phyloP scores from a whole-genome alignment of 2,797 vertebrate species.

The Pangasius larnaudii region DNA sequence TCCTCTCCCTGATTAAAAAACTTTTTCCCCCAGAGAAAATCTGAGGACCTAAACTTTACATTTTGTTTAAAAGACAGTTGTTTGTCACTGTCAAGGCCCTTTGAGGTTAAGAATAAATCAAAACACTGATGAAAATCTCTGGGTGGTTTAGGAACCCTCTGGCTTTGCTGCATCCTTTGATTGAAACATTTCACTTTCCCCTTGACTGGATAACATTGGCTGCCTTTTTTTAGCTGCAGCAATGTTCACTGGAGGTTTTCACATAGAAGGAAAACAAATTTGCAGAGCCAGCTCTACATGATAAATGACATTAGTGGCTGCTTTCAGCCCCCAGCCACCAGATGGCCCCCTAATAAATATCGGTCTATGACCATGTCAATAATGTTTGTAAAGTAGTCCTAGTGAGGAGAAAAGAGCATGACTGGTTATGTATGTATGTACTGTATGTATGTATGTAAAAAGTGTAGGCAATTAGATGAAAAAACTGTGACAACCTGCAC shows the following conservation, averaged over 20 bases:
- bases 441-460: background rate
- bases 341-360: background rate
- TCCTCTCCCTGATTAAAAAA: background rate
- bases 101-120: background rate
- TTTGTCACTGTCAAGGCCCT: background rate
- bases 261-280: background rate
- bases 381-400: background rate
- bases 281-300: background rate
- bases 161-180: slow-evolving; percentile 5
- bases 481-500: background rate
- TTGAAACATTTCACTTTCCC: background rate
- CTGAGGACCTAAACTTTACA: background rate
- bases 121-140: slow-evolving; percentile 1
- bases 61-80: slow-evolving; percentile 2
- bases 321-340: background rate
- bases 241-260: background rate
- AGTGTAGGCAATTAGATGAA: background rate
- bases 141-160: background rate
- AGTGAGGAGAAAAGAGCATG: background rate
- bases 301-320: background rate
- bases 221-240: background rate
- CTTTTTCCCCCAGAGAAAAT: background rate
- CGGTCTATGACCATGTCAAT: background rate
- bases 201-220: background rate
- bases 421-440: too few relatives aligned